A percentile compares a stretch with the other conserved stretches of the same genome.
These are phyloP conservation scores for Crax fasciolata DNA, from an alignment of 2,797 vertebrate species.

Conservation along the genomic window DNA sequence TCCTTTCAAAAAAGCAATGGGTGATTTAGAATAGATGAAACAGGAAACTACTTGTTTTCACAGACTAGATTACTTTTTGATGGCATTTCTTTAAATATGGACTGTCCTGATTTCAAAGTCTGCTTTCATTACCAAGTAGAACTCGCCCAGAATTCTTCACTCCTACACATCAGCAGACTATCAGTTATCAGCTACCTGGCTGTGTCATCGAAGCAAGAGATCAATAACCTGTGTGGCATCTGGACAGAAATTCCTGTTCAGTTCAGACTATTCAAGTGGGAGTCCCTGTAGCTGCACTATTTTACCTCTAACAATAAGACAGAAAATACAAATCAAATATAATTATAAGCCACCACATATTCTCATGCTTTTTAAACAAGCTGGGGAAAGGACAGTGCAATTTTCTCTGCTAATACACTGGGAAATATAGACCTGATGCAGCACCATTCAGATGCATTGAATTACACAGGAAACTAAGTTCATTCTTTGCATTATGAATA, in stretches of 20 bases:
- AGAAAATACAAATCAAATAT: slow-evolving; percentile 40
- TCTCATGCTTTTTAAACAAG: slow-evolving; percentile 3
- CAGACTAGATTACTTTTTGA: background rate
- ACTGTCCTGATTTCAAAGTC: background rate
- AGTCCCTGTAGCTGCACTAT: slow-evolving; percentile 20
- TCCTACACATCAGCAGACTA: background rate
- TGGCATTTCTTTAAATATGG: background rate
- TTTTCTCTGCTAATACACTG: background rate
- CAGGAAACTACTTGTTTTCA: background rate
- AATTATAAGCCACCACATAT: slow-evolving; percentile 23
- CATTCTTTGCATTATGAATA: background rate
- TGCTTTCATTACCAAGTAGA: background rate
- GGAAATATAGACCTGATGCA: background rate
- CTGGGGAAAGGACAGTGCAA: background rate
- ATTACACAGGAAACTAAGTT: slow-evolving; percentile 16
- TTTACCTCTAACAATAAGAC: background rate
- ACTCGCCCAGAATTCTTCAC: background rate
- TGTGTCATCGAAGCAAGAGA: background rate
- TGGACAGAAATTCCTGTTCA: slow-evolving; percentile 19
- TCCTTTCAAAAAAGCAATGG: background rate
- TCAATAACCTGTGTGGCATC: background rate
- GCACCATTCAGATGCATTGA: background rate
- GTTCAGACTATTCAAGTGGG: slow-evolving; percentile 5
- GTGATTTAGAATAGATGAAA: background rate
- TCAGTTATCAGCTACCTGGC: background rate